Conservation (phyloP, 2,113 vertebrate genomes). For the Peucedramus taeniatus region DNA sequence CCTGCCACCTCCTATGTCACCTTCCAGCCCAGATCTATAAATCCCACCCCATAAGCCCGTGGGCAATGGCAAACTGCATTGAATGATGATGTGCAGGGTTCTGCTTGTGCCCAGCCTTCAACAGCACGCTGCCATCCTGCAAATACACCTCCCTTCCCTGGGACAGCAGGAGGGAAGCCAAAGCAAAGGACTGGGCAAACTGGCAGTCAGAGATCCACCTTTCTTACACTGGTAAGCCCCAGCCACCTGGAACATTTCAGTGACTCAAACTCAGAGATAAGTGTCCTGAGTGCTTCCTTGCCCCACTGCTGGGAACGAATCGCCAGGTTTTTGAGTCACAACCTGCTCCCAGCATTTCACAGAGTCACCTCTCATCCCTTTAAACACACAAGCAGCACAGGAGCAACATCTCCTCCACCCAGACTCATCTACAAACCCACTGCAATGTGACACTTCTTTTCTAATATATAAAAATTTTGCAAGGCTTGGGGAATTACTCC, state of each 20-base stretch:
- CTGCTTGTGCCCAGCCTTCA: not conserved
- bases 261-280: not conserved
- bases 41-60: rapidly evolving
- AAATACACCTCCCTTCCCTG: not conserved
- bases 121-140: not conserved
- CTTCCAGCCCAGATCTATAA: not conserved
- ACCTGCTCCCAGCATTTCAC: not conserved
- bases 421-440: not conserved
- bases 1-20: not conserved
- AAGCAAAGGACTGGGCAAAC: not conserved
- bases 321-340: not conserved
- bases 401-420: not conserved
- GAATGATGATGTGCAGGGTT: not conserved
- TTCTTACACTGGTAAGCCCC: not conserved
- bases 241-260: not conserved
- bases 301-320: not conserved
- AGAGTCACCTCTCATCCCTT: not conserved
- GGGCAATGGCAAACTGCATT: not conserved
- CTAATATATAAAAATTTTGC: constrained; percentile 28
- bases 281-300: not conserved
- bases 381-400: not conserved
- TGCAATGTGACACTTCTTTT: not conserved
- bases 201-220: not conserved
- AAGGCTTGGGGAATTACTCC: constrained; percentile 32
- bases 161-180: not conserved